Evolutionary conservation across 2,113 vertebrate genomes (phyloP).

Genomic region (Sterrhoptilus dennistouni): DNA sequence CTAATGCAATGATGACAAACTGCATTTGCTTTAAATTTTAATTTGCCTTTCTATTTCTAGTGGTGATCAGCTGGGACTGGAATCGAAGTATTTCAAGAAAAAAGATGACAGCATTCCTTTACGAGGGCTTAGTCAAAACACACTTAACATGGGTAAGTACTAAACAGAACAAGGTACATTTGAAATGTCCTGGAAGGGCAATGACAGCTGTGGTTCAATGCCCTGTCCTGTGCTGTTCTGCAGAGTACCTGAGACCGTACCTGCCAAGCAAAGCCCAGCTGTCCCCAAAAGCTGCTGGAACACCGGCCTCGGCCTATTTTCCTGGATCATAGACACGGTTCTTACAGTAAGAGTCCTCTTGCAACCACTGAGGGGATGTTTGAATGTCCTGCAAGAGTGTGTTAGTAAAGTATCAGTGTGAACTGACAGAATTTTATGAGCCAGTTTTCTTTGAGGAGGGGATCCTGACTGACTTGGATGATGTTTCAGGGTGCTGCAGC

Average conservation of each 20-base stretch:
- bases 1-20: background rate
- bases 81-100: conserved; percentile 89
- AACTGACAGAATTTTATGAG: background rate
- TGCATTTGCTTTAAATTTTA: background rate
- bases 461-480: background rate
- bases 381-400: background rate
- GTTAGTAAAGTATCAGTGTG: background rate
- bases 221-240: background rate
- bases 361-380: rapidly evolving
- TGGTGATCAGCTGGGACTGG: conserved; percentile 78
- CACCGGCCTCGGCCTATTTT: conserved; percentile 84
- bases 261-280: background rate
- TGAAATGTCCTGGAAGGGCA: background rate
- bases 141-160: conserved; percentile 62
- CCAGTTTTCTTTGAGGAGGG: background rate
- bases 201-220: rapidly evolving
- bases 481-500: background rate
- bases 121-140: conserved; percentile 81
- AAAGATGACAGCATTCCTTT: conserved; percentile 87
- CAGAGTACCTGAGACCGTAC: conserved; percentile 76
- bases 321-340: conserved; percentile 72
- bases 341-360: background rate
- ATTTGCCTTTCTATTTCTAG: conserved; percentile 55
- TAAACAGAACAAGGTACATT: background rate
- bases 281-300: background rate